phyloP scores from a whole-genome alignment of 2,113 vertebrate genomes.

The human region DNA sequence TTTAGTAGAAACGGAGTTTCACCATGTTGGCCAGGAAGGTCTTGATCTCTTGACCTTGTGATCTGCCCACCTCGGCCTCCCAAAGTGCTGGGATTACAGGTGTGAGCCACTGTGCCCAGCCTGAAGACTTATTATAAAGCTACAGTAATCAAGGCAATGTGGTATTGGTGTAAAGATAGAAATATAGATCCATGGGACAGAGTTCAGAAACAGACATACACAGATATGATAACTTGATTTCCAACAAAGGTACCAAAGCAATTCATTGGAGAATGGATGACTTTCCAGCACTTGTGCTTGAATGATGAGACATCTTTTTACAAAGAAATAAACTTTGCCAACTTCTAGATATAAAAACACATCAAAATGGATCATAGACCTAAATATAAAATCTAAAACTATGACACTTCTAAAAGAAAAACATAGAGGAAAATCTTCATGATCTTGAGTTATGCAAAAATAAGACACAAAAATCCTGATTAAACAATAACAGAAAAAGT shows the following conservation, averaged over 20 bases:
- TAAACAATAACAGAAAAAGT: constrained; percentile 1
- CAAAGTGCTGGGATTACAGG: no score
- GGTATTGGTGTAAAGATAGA: neutral
- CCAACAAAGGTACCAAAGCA: neutral
- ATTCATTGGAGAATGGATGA: neutral
- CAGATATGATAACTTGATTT: neutral
- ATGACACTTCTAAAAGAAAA: constrained; percentile 1
- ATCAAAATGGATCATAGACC: neutral
- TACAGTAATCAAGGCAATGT: neutral
- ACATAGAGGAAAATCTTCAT: neutral
- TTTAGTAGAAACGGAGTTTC: no score
- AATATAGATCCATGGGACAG: neutral
- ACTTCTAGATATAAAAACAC: neutral
- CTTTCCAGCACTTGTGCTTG: neutral
- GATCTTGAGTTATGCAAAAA: neutral
- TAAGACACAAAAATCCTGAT: neutral
- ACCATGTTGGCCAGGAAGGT: no score
- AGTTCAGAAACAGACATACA: neutral
- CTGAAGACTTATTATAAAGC: neutral
- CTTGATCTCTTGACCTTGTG: no score
- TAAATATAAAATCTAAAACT: constrained; percentile 17
- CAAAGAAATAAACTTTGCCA: neutral
- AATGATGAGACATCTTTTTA: neutral
- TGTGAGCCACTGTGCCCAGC: no score
- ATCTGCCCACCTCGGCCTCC: no score